Conservation (phyloP, 2,888 invertebrate genomes). For the Campoletis raptor region DNA sequence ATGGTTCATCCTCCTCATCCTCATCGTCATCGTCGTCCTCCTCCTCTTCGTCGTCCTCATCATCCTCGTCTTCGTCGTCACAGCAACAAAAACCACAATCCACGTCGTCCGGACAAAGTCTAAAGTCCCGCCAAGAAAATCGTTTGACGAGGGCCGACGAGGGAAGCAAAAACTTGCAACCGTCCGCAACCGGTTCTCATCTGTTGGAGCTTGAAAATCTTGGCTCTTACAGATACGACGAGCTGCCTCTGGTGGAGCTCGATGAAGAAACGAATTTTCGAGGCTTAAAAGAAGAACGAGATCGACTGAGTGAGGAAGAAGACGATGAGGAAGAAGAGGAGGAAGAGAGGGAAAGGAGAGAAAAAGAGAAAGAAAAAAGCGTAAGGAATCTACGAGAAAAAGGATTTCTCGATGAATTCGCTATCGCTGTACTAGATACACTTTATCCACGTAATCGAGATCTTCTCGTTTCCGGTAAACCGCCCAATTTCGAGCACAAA, state of each 20-base stretch:
- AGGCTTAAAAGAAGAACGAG: not conserved
- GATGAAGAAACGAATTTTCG: not conserved
- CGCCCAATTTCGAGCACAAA: constrained; percentile 14
- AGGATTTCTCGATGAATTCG: constrained; percentile 66
- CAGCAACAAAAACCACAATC: constrained; percentile 65
- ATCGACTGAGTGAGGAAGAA: not conserved
- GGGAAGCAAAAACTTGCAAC: constrained; percentile 11
- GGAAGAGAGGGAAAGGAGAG: not conserved
- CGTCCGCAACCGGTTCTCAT: not conserved
- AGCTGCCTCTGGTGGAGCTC: not conserved
- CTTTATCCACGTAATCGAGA: constrained; percentile 60
- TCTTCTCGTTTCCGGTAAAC: constrained; percentile 39
- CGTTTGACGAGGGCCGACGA: constrained; percentile 43
- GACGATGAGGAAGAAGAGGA: constrained; percentile 18
- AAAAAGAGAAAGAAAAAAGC: constrained; percentile 3
- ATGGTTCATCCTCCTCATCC: constrained; percentile 68
- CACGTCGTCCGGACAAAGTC: constrained; percentile 52
- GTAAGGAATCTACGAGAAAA: constrained; percentile 42
- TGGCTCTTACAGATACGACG: constrained; percentile 68
- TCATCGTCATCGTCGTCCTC: constrained; percentile 31
- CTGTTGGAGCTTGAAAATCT: constrained; percentile 46
- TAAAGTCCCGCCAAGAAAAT: constrained; percentile 52
- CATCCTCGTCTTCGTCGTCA: constrained; percentile 53
- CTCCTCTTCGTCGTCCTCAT: constrained; percentile 19
- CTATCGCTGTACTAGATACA: constrained; percentile 66